phyloP scores from a whole-genome alignment of 2,113 vertebrate genomes.

The Sapajus apella region DNA sequence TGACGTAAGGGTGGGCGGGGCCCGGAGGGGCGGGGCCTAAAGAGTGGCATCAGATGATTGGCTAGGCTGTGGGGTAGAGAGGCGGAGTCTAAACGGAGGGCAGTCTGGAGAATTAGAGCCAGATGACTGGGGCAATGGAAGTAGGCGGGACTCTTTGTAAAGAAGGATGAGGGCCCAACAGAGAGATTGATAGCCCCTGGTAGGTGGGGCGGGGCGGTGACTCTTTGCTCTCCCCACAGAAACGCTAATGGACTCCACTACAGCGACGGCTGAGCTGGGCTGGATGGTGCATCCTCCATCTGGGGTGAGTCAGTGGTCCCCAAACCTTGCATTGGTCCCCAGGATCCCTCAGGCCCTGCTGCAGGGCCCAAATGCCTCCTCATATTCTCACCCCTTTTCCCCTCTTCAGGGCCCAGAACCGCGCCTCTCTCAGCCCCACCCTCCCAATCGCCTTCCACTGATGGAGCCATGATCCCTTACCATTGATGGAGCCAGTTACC shows the following conservation, averaged over 20 bases:
- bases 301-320: slow-evolving; percentile 88
- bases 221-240: slow-evolving; percentile 85
- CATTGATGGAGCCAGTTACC: background rate
- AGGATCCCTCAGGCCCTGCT: background rate
- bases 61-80: background rate
- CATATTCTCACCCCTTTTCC: slow-evolving; percentile 67
- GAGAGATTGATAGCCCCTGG: background rate
- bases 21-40: background rate
- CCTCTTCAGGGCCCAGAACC: background rate
- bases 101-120: background rate
- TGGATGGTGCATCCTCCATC: slow-evolving; percentile 94
- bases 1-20: background rate
- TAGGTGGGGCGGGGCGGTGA: background rate
- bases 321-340: background rate
- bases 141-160: background rate
- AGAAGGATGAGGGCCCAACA: background rate
- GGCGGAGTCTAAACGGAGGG: background rate
- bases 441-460: background rate
- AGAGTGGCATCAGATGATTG: background rate
- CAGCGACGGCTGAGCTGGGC: slow-evolving; percentile 95
- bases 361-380: slow-evolving; percentile 40
- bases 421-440: background rate
- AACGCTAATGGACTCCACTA: slow-evolving; percentile 97
- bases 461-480: background rate
- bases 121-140: background rate